Conservation (phyloP, 2,113 vertebrate species). For the Myodes glareolus region DNA sequence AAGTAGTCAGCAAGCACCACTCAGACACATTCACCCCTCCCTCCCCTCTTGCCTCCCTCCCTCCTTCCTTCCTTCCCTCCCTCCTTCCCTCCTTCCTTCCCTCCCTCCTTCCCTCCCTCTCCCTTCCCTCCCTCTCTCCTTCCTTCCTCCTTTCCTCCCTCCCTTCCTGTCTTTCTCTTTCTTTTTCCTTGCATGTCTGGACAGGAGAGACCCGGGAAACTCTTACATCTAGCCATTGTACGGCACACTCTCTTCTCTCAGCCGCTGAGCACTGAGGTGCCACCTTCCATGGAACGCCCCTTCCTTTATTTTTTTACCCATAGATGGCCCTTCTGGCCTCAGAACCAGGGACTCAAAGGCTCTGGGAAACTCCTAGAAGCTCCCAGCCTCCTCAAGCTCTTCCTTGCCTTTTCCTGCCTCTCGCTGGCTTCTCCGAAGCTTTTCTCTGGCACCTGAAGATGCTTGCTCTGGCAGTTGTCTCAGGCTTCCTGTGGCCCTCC, state of each 20-base stretch:
- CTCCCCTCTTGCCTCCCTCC: too few species aligned
- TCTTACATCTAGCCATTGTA: background rate
- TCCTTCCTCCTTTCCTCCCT: background rate
- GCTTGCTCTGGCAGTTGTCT: background rate
- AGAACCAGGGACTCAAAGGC: background rate
- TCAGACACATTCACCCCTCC: background rate
- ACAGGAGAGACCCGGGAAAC: background rate
- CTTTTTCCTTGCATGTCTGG: background rate
- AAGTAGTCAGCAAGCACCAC: background rate
- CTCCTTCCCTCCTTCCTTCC: background rate
- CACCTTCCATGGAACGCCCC: background rate
- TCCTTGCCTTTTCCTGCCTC: background rate
- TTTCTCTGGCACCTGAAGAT: background rate
- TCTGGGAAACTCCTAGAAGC: background rate
- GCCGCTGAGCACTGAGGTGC: background rate
- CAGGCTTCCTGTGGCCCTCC: background rate
- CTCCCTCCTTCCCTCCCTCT: fast-evolving
- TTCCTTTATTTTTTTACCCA: background rate
- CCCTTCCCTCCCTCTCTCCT: fast-evolving
- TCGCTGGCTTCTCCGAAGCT: background rate
- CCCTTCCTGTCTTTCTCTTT: too few species aligned
- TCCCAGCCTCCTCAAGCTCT: background rate
- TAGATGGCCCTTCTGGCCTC: background rate
- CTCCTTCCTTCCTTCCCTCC: fast-evolving
- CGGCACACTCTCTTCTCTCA: background rate